Conservation (phyloP, 2,113 vertebrate genomes). For the Isichthys henryi region DNA sequence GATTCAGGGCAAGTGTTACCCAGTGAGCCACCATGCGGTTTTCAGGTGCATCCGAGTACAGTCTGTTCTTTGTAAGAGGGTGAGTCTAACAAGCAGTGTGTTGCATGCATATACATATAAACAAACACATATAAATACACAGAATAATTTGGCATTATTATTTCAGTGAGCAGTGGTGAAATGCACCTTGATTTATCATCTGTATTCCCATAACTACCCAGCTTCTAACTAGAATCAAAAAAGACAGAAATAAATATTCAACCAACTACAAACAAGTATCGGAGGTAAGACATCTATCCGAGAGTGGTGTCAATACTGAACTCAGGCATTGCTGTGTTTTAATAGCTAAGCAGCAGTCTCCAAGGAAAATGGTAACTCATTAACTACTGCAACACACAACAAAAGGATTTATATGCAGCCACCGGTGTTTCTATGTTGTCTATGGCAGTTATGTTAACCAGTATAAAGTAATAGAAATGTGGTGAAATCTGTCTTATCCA, state of each 20-base stretch:
- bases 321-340: not conserved
- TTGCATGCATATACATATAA: not conserved
- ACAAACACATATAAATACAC: not conserved
- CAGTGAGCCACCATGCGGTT: not conserved
- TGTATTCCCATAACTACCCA: not conserved
- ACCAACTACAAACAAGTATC: not conserved
- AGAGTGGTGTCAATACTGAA: not conserved
- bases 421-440: not conserved
- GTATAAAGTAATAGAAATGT: not conserved
- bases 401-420: not conserved
- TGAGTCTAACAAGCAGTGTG: not conserved
- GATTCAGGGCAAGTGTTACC: not conserved
- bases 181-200: not conserved
- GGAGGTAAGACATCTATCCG: not conserved
- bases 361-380: not conserved
- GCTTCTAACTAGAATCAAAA: not conserved
- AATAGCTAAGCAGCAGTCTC: not conserved
- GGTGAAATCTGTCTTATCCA: not conserved
- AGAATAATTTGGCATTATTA: not conserved
- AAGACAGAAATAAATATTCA: not conserved
- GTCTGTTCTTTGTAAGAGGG: not conserved
- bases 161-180: not conserved
- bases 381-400: not conserved
- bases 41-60: not conserved
- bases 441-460: not conserved